phyloP scores from a whole-genome alignment of 1,140 invertebrate genomes.

The Diorhabda carinulata region DNA sequence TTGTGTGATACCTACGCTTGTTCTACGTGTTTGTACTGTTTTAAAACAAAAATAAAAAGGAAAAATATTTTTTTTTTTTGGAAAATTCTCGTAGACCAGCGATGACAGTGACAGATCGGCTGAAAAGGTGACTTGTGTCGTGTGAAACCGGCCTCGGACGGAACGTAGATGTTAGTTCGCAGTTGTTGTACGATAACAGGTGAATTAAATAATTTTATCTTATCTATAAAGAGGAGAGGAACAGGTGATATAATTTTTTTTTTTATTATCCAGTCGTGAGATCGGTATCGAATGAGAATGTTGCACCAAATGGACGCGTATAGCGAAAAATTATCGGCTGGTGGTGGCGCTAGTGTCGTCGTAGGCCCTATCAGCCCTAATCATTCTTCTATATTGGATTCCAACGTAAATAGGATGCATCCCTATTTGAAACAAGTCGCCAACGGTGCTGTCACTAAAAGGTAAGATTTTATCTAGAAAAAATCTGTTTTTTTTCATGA shows the following conservation, averaged over 20 bases:
- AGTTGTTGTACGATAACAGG: constrained; percentile 15
- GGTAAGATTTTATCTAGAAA: constrained; percentile 20
- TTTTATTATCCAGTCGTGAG: constrained; percentile 32
- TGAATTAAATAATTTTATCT: constrained; percentile 27
- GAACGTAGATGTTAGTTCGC: constrained; percentile 4
- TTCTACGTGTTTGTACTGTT: not conserved
- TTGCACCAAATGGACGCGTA: constrained; percentile 73
- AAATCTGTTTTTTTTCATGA: too few species aligned
- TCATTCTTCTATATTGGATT: constrained; percentile 50
- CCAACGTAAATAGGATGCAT: constrained; percentile 57
- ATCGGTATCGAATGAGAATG: constrained; percentile 51
- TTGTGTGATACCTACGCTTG: too few species aligned
- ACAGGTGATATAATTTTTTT: constrained; percentile 32
- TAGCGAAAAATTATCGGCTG: constrained; percentile 76
- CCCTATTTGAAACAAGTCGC: constrained; percentile 54
- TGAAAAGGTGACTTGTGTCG: constrained; percentile 13
- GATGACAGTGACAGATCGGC: not conserved
- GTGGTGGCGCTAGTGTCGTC: constrained; percentile 45
- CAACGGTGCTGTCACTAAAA: constrained; percentile 29
- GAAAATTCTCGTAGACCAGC: not conserved
- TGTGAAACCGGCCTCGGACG: constrained; percentile 20
- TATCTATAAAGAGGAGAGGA: constrained; percentile 26
- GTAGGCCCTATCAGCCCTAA: constrained; percentile 33
- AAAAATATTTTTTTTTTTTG: too few species aligned
- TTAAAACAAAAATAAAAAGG: not conserved